Evolutionary conservation across 2,797 vertebrate genomes (phyloP).

Genomic region (Onychomys arenicola): DNA sequence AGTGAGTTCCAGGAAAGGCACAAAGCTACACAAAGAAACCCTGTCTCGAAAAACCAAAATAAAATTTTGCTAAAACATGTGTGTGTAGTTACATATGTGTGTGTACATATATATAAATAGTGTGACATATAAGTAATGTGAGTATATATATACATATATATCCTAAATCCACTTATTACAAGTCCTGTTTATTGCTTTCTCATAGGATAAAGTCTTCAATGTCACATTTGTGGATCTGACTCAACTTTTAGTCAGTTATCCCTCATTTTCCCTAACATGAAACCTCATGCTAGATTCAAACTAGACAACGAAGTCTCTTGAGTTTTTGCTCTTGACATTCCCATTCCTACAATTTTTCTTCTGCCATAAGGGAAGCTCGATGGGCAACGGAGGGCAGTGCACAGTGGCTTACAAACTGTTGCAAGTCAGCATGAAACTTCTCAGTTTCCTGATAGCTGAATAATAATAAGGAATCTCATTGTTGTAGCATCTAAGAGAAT

Average conservation of each 20-base stretch:
- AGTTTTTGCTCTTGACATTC: neutral
- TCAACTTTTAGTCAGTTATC: neutral
- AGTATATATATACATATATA: neutral
- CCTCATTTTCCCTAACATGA: neutral
- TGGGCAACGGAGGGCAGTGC: neutral
- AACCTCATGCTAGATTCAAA: neutral
- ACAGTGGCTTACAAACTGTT: neutral
- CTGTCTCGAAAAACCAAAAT: too few relatives aligned
- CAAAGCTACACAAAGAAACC: too few relatives aligned
- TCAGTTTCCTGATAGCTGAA: slow-evolving; percentile 6
- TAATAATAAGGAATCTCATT: neutral
- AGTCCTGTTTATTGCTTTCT: neutral
- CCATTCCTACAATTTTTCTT: neutral
- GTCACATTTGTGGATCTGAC: neutral
- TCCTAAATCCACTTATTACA: neutral
- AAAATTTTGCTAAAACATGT: slow-evolving; percentile 17
- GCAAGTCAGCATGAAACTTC: slow-evolving; percentile 22
- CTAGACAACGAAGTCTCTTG: neutral
- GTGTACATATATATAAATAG: neutral
- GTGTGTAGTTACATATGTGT: neutral
- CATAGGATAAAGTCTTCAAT: neutral
- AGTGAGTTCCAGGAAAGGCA: too few relatives aligned
- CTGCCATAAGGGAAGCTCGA: neutral
- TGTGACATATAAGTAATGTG: neutral
- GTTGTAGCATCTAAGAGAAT: neutral